Conservation (phyloP, 35 echinoderm and acorn worm species). For the Lytechinus variegatus region DNA sequence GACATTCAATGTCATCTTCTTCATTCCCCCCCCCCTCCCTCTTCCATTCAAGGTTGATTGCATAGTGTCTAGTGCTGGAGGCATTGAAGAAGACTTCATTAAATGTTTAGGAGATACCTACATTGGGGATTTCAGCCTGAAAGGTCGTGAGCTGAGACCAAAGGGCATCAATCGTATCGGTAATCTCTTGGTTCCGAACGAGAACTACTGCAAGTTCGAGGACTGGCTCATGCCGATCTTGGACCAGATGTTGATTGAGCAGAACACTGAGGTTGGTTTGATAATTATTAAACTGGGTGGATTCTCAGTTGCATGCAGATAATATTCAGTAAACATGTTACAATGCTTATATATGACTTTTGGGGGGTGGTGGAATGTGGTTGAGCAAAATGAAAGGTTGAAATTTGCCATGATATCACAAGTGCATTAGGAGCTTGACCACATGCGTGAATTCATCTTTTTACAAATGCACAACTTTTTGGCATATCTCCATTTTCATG, state of each 20-base stretch:
- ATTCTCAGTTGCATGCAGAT: too few relatives aligned
- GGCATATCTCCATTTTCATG: too few relatives aligned
- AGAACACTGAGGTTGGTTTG: slow-evolving; percentile 76
- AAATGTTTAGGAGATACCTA: slow-evolving; percentile 86
- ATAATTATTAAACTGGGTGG: neutral
- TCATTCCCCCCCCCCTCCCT: neutral
- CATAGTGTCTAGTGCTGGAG: slow-evolving; percentile 90
- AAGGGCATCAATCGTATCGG: slow-evolving; percentile 96
- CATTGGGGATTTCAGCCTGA: slow-evolving; percentile 82
- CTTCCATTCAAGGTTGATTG: slow-evolving; percentile 75
- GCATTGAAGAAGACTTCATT: slow-evolving; percentile 94
- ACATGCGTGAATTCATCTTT: too few relatives aligned
- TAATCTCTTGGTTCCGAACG: slow-evolving; percentile 89
- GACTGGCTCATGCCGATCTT: slow-evolving; percentile 91
- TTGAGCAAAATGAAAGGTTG: too few relatives aligned
- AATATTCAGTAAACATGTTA: too few relatives aligned
- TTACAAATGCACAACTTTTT: too few relatives aligned
- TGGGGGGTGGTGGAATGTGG: too few relatives aligned
- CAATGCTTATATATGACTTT: too few relatives aligned
- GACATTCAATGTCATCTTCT: too few relatives aligned
- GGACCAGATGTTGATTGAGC: slow-evolving; percentile 88
- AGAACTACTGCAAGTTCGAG: slow-evolving; percentile 97
- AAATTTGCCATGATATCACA: too few relatives aligned
- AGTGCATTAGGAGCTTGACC: too few relatives aligned
- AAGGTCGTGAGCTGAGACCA: slow-evolving; percentile 67